Base-by-base conservation (phyloP, 2,113 vertebrate species). In the Capra hircus region DNA sequence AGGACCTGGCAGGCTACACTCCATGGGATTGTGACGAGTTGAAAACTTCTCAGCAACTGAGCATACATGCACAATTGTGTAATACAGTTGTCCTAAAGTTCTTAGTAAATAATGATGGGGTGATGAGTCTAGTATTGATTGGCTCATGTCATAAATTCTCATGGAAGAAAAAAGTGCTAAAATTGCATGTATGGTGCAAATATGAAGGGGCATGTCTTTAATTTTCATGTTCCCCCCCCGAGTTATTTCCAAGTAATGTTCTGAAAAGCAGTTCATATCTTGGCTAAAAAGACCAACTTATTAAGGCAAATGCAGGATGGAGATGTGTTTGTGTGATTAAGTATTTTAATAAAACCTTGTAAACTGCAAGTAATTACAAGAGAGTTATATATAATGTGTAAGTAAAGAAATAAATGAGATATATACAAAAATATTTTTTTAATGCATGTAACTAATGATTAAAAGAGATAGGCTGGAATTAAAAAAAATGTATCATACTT, bases 141-240 rank as follows among this genome's bases (percentile, higher is more conserved):
- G 88, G 92, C 17, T 74, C 30, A 50, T 95, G 94, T 92, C 97
- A 90, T 33, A 88, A 74, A 15, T 74, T 94, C 52, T 81, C 83
- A 77, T 60, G 4, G 17, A 90, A 95, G 40, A 71, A 83, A 90
- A 95, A 33, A 91, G 5, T 81, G 30, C 43, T 95, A 90, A 97
- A 96, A 96, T 96, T 95, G 90, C 52, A 82, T 28, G 9, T 45
- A 12, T 60, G 27, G 2, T 60, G 6, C 62, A 89, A 97, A 98
- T 93, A 88, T 30, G 93, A 28, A 97, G 25, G 2, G 13, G 16
- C 77, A 90, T 78, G 33, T 62, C 50, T 27, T 52, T 82, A 88
- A 57, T 71, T 5, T 91, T 57, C 53, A 36, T 33, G 0, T 15
- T 9, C 6, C 16, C 12, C 11, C 6, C 64, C 15, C 64, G 33